Percentiles rank a stretch among this genome's conserved stretches.
These are phyloP conservation scores for Trachythela sp. DNA, from an alignment of 64 coral and sea anemone species.

Conservation along the genomic window DNA sequence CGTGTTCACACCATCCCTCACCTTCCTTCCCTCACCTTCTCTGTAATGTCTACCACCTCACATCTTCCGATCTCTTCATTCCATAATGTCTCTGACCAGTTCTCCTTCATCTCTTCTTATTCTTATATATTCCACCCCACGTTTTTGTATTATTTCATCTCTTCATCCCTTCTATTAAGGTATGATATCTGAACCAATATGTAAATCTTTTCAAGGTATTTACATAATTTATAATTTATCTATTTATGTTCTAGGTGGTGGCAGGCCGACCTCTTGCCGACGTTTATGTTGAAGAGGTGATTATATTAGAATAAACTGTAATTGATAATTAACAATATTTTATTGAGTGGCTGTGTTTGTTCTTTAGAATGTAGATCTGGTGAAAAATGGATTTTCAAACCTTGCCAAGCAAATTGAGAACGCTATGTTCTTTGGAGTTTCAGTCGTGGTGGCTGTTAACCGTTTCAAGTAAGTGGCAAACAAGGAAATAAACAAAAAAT, in stretches of 20 bases:
- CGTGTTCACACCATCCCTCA: too few species aligned
- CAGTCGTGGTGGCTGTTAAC: slow-evolving; percentile 87
- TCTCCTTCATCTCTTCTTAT: too few species aligned
- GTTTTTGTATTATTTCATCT: too few species aligned
- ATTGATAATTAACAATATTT: background rate
- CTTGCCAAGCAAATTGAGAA: slow-evolving; percentile 96
- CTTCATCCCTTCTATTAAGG: too few species aligned
- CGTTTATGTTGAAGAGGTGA: slow-evolving; percentile 79
- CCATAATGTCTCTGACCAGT: too few species aligned
- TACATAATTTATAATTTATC: background rate
- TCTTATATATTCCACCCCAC: too few species aligned
- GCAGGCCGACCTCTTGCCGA: slow-evolving; percentile 69
- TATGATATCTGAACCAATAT: too few species aligned
- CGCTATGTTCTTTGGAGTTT: slow-evolving; percentile 86
- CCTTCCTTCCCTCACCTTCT: too few species aligned
- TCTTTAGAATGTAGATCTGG: slow-evolving; percentile 72
- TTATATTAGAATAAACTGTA: background rate
- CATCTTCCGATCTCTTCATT: too few species aligned
- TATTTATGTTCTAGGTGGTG: slow-evolving; percentile 60
- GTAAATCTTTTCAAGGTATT: too few species aligned
- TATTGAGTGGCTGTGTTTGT: background rate
- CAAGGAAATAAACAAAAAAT: background rate
- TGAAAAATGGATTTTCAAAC: slow-evolving; percentile 79
- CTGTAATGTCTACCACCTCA: too few species aligned
- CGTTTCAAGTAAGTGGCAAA: slow-evolving; percentile 65